Evolutionary conservation across 30 jellyfish, hydroid and myxozoan genomes (phyloP).

Genomic region (Rhopilema esculentum): DNA sequence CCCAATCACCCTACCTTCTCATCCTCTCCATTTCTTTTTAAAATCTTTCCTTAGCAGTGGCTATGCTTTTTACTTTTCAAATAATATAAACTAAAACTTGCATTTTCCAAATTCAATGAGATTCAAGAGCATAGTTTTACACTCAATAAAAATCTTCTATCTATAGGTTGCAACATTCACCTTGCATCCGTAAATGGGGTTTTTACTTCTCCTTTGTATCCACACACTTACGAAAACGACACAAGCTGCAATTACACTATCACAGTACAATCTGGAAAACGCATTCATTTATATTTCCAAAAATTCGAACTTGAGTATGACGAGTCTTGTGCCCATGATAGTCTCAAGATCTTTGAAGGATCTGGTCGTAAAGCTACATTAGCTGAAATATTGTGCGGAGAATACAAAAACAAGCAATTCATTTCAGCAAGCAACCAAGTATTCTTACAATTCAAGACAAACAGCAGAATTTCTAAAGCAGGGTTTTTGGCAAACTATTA

Average conservation of each 20-base stretch:
- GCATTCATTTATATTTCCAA: slow-evolving; percentile 23
- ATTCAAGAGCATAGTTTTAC: too few relatives aligned
- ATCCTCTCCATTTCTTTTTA: too few relatives aligned
- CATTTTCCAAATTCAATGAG: too few relatives aligned
- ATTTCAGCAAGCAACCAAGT: slow-evolving; percentile 16
- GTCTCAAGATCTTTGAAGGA: slow-evolving; percentile 7
- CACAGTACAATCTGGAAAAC: neutral
- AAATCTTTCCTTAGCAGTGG: too few relatives aligned
- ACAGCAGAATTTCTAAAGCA: neutral
- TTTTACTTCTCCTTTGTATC: slow-evolving; percentile 36
- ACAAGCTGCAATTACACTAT: slow-evolving; percentile 27
- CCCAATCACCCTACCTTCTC: too few relatives aligned
- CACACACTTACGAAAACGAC: slow-evolving; percentile 1
- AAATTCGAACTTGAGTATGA: slow-evolving; percentile 8
- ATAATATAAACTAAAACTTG: too few relatives aligned
- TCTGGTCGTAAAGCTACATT: neutral
- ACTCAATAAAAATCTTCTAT: too few relatives aligned
- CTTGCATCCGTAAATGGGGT: slow-evolving; percentile 11
- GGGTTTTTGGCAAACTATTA: slow-evolving; percentile 33
- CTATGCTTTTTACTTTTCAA: too few relatives aligned
- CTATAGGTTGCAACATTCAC: slow-evolving; percentile 30
- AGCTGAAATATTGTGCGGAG: slow-evolving; percentile 15
- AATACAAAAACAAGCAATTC: slow-evolving; percentile 4
- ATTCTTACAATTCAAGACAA: slow-evolving; percentile 18
- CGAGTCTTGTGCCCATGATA: slow-evolving; percentile 5